Percentiles rank a stretch among this genome's conserved stretches.
These are phyloP conservation scores for Harmothoe impar DNA, from an alignment of 2,888 invertebrate genomes.

Conservation along the genomic window DNA sequence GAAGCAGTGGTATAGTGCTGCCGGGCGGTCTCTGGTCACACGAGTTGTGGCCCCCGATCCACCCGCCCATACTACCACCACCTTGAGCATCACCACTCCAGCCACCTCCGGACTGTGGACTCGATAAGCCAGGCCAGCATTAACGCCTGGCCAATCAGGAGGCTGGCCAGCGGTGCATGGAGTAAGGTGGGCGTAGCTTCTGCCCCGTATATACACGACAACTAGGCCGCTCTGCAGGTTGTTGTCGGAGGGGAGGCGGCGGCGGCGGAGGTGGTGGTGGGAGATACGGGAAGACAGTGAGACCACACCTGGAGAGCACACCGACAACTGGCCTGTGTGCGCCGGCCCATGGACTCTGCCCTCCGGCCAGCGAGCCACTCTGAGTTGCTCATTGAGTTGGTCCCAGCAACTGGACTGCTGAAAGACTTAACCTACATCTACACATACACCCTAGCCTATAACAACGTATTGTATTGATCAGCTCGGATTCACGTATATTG, in stretches of 20 bases:
- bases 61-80: too few species aligned
- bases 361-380: background rate
- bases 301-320: background rate
- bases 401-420: background rate
- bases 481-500: too few species aligned
- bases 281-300: background rate
- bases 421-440: background rate
- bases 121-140: constrained; percentile 10
- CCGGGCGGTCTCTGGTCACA: background rate
- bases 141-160: constrained; percentile 14
- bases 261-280: constrained; percentile 40
- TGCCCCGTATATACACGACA: constrained; percentile 1
- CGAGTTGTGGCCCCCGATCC: too few species aligned
- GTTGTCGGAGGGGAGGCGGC: background rate
- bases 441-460: background rate
- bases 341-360: constrained; percentile 7
- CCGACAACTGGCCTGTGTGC: background rate
- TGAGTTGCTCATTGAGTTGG: too few species aligned
- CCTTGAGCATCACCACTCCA: too few species aligned
- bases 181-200: background rate
- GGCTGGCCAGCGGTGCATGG: background rate
- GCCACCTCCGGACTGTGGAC: background rate
- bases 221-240: background rate
- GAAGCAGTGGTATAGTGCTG: constrained; percentile 8
- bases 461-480: too few species aligned